Percentiles rank a stretch among this genome's conserved stretches.
These are phyloP conservation scores for Colletes gigas DNA, from an alignment of 1,140 invertebrate species.

Conservation along the genomic window DNA sequence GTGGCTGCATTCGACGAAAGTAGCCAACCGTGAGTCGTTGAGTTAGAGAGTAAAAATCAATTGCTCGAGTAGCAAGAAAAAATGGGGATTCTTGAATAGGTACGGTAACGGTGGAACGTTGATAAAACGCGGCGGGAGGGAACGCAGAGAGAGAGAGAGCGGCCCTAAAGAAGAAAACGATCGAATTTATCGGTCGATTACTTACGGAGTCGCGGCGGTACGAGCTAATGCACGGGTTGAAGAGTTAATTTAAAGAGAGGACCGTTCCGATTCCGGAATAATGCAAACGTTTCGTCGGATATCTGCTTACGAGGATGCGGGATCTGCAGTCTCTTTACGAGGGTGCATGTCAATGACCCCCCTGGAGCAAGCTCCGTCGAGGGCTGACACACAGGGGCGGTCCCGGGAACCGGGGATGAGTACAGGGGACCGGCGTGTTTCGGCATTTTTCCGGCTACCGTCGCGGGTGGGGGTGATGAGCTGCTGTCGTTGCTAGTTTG, in stretches of 20 bases:
- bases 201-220: conserved; percentile 19
- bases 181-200: conserved; percentile 42
- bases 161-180: neutral
- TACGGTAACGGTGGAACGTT: no score
- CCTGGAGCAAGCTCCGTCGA: conserved; percentile 41
- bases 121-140: neutral
- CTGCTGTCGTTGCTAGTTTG: conserved; percentile 49
- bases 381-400: conserved; percentile 48
- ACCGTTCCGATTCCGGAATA: conserved; percentile 45
- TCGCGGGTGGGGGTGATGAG: conserved; percentile 16
- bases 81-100: no score
- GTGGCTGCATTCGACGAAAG: no score
- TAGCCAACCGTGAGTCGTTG: no score
- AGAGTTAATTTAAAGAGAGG: conserved; percentile 62
- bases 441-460: conserved; percentile 58
- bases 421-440: conserved; percentile 41
- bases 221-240: conserved; percentile 36
- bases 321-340: conserved; percentile 59
- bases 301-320: conserved; percentile 44
- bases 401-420: conserved; percentile 17
- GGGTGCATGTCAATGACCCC: conserved; percentile 67
- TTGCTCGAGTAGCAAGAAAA: no score
- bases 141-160: neutral
- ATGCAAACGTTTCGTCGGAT: conserved; percentile 54
- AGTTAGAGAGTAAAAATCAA: no score